Evolutionary conservation across 2,797 vertebrate species (phyloP).

Genomic region (Mallotus villosus): DNA sequence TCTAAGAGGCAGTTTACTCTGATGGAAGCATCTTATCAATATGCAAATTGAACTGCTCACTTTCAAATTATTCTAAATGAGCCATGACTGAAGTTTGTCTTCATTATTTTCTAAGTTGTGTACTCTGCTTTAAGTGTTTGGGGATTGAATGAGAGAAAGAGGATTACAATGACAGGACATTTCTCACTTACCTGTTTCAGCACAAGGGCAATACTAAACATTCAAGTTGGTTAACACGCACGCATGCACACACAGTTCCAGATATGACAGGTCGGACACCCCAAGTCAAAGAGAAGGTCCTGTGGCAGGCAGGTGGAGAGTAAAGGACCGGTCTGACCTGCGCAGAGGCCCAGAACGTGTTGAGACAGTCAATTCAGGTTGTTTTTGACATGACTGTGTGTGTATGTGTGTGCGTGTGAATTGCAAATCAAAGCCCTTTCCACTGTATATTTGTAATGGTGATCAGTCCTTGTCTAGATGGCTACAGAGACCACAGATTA

Average conservation of each 20-base stretch:
- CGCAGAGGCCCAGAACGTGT: too few species aligned
- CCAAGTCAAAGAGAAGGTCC: too few species aligned
- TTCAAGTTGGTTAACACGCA: background rate
- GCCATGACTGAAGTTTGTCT: constrained; percentile 72
- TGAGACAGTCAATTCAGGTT: too few species aligned
- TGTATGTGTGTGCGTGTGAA: too few species aligned
- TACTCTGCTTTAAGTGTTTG: constrained; percentile 34
- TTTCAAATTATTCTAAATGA: constrained; percentile 75
- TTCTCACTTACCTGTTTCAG: constrained; percentile 28
- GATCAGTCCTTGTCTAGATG: too few species aligned
- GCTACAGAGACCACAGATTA: too few species aligned
- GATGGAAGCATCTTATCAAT: constrained; percentile 67
- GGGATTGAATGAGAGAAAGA: constrained; percentile 6
- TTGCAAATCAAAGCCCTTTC: too few species aligned
- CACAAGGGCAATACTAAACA: background rate
- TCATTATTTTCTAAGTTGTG: constrained; percentile 69
- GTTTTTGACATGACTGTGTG: too few species aligned
- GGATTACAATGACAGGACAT: constrained; percentile 40
- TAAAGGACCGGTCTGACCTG: too few species aligned
- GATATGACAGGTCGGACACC: too few species aligned
- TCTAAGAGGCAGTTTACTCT: constrained; percentile 51
- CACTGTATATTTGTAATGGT: too few species aligned
- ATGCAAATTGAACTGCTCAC: constrained; percentile 71
- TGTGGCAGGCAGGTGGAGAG: too few species aligned
- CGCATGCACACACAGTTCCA: background rate